Evolutionary conservation across 2,113 vertebrate species (phyloP).

Genomic region (Alaudala cheleensis): DNA sequence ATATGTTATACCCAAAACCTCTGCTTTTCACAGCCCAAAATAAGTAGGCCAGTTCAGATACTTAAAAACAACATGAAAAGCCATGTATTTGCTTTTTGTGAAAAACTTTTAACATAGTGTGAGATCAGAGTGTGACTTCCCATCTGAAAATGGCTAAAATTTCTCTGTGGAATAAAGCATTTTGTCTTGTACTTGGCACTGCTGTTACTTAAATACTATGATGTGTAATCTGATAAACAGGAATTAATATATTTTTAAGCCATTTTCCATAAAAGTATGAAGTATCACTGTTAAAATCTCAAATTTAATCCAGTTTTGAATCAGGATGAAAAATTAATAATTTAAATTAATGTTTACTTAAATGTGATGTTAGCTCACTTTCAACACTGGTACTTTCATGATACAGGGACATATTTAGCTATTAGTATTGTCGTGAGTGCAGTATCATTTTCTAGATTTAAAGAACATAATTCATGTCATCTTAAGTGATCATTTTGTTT

Average conservation of each 20-base stretch:
- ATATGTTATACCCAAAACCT: neutral
- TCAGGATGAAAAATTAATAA: neutral
- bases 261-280: neutral
- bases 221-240: neutral
- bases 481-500: neutral
- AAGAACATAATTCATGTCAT: neutral
- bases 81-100: neutral
- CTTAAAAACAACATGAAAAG: neutral
- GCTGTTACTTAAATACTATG: neutral
- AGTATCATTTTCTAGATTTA: neutral
- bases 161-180: neutral
- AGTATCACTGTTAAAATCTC: neutral
- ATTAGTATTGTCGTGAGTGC: rapidly evolving
- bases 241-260: neutral
- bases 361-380: neutral
- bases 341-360: neutral
- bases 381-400: neutral
- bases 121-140: neutral
- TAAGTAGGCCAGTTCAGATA: neutral
- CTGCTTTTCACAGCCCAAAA: neutral
- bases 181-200: neutral
- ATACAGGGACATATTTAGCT: neutral
- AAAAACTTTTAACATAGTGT: neutral
- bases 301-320: neutral
- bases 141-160: neutral